Evolutionary conservation across 2,113 vertebrate genomes (phyloP), one percentile per base, ranked within the genome.

Genomic region (Calyptomena viridis): DNA sequence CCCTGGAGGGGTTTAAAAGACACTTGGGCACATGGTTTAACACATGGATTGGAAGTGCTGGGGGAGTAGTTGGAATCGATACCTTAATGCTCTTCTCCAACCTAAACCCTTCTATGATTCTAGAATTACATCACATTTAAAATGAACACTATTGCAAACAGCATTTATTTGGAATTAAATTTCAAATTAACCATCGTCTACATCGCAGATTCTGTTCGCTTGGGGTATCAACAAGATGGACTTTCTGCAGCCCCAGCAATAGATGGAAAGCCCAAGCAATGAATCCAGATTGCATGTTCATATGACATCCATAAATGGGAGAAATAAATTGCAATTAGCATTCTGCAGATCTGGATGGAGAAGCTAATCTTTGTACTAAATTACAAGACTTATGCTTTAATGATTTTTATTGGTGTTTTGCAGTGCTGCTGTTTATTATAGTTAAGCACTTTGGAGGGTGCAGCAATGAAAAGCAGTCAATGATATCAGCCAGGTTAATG

Each of bases 321-420:
- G 86, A 40, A 95, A 96, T 93, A 91, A 96, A 97, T 96, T 13
- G 94, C 71, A 94, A 90, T 95, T 92, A 96, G 56, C 71, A 46
- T 60, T 49, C 77, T 85, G 91, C 75, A 85, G 92, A 16, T 35
- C 83, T 24, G 85, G 73, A 33, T 87, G 88, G 91, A 95, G 93
- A 76, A 94, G 90, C 83, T 94, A 75, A 94, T 89, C 85, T 94
- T 78, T 18, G 7, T 53, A 30, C 93, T 88, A 84, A 94, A 94
- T 96, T 86, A 93, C 13, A 11, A 73, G 95, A 71, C 49, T 88
- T 82, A 73, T 37, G 81, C 80, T 96, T 73, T 97, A 96, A 96
- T 91, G 94, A 83, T 96, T 97, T 97, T 95, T 90, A 84, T 94
- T 74, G 35, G 85, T 87, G 91, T 91, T 94, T 85, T 8, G 27